These are phyloP conservation scores for Luscinia luscinia DNA, from an alignment of 2,797 vertebrate species.

Conservation along the genomic window DNA sequence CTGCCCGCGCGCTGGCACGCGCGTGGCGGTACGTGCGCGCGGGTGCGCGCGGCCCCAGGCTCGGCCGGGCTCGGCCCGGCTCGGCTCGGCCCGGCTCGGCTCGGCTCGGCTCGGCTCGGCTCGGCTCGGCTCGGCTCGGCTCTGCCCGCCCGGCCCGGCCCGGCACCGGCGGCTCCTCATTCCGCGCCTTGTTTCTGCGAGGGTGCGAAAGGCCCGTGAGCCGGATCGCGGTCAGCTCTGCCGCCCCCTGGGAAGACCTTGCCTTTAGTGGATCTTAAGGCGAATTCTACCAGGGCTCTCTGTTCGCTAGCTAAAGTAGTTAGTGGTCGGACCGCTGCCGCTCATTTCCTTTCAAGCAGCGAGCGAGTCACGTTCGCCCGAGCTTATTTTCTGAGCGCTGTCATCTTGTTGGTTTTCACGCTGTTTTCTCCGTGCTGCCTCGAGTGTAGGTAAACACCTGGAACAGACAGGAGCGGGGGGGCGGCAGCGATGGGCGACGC, in stretches of 20 bases:
- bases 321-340: not conserved
- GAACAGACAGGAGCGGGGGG: rapidly evolving
- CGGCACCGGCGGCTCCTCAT: not conserved
- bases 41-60: not conserved
- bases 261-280: not conserved
- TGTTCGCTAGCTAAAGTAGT: no score
- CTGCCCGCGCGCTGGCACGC: not conserved
- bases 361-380: not conserved
- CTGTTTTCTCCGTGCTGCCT: not conserved
- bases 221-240: not conserved
- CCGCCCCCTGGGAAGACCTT: not conserved
- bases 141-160: no score
- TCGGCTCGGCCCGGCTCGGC: not conserved
- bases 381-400: not conserved
- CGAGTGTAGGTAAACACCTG: not conserved
- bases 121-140: not conserved
- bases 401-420: not conserved
- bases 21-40: not conserved
- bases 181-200: not conserved
- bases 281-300: not conserved
- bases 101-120: not conserved
- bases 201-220: not conserved
- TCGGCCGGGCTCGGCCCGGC: not conserved
- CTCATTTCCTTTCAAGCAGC: not conserved
- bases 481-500: rapidly evolving